phyloP scores from a whole-genome alignment of 1,140 invertebrate species.

The Drosophila trapezifrons region DNA sequence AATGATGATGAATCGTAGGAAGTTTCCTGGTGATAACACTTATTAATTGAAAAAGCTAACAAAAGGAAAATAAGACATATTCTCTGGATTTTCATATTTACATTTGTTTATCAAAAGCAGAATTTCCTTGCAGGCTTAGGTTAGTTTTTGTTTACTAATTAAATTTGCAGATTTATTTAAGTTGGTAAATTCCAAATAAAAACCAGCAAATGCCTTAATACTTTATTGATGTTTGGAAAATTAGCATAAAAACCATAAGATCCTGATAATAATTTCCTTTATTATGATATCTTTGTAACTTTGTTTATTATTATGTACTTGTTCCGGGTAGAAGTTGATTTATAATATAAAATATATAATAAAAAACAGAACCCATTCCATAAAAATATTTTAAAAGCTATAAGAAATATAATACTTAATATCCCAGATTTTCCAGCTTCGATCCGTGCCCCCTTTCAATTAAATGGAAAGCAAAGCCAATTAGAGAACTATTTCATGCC shows the following conservation, averaged over 20 bases:
- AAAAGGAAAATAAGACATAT: too few species aligned
- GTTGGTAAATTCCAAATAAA: neutral
- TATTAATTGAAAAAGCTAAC: conserved; percentile 21
- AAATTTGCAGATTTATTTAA: conserved; percentile 1
- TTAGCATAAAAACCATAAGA: neutral
- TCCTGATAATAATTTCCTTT: neutral
- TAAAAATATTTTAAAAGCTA: neutral
- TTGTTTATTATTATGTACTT: neutral
- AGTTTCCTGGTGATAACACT: neutral
- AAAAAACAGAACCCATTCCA: neutral
- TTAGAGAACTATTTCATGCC: conserved; percentile 55
- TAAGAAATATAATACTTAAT: neutral
- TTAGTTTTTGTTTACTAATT: neutral
- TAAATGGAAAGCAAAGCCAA: conserved; percentile 53
- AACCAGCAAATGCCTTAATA: neutral
- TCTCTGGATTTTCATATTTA: too few species aligned
- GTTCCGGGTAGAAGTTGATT: neutral
- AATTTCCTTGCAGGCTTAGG: neutral
- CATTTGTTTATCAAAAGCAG: neutral
- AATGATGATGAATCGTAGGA: conserved; percentile 25
- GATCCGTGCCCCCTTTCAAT: conserved; percentile 18
- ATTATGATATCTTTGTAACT: neutral
- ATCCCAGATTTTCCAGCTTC: neutral
- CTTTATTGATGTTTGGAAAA: neutral
- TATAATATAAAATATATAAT: neutral